Conservation (phyloP, 2,888 invertebrate genomes). For the Sicus ferrugineus region DNA sequence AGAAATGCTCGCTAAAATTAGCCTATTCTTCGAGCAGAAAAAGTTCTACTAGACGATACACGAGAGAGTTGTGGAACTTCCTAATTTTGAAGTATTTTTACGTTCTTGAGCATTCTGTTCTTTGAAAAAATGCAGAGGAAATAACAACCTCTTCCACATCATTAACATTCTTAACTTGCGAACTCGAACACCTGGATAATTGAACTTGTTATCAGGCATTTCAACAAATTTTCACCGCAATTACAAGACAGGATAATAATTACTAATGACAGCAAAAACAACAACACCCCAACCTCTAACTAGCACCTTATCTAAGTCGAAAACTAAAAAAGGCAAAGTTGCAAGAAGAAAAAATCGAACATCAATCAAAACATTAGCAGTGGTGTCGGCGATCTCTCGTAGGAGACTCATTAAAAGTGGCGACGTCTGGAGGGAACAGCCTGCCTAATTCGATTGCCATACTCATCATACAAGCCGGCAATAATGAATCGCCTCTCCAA, state of each 20-base stretch:
- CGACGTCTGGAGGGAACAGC: too few species aligned
- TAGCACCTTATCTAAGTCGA: background rate
- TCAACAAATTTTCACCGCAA: background rate
- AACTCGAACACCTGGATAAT: background rate
- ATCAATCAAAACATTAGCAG: background rate
- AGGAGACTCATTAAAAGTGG: background rate
- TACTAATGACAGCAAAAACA: background rate
- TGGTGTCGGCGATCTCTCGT: background rate
- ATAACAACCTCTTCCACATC: too few species aligned
- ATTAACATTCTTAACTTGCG: too few species aligned
- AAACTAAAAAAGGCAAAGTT: background rate
- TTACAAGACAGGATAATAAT: background rate
- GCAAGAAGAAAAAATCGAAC: background rate
- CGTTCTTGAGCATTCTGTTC: too few species aligned
- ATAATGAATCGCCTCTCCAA: background rate
- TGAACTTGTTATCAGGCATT: background rate
- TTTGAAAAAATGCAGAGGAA: too few species aligned
- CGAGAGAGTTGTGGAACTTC: too few species aligned
- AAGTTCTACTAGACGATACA: too few species aligned
- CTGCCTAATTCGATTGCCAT: background rate
- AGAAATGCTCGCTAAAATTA: too few species aligned
- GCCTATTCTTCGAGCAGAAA: too few species aligned
- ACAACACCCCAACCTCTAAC: background rate
- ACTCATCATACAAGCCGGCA: background rate
- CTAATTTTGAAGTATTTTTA: too few species aligned